phyloP scores from a whole-genome alignment of 2,113 vertebrate genomes.

The Tachysurus vachellii region DNA sequence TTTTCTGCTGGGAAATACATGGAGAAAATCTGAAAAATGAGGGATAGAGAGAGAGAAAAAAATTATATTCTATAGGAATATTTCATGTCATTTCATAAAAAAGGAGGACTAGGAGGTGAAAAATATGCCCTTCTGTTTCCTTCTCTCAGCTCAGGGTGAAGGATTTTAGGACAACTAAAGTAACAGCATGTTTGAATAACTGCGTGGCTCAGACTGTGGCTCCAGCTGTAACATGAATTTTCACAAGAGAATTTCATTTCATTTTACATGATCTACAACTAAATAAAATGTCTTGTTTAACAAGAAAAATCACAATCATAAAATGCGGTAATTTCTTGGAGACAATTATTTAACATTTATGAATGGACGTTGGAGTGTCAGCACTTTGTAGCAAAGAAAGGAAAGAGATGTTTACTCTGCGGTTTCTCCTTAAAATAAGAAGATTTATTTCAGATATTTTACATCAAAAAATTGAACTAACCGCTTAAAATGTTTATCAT shows the following conservation, averaged over 20 bases:
- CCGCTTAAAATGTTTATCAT: not conserved
- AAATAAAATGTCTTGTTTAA: not conserved
- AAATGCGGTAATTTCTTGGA: not conserved
- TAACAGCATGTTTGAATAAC: slow-evolving; percentile 32
- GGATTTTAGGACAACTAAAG: slow-evolving; percentile 65
- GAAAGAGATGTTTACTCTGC: not conserved
- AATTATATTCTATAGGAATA: slow-evolving; percentile 24
- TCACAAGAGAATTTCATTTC: not conserved
- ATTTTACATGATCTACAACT: not conserved
- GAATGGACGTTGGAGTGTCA: not conserved
- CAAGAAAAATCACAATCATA: not conserved
- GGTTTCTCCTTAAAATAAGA: not conserved
- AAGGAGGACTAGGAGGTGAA: slow-evolving; percentile 51
- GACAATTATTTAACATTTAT: not conserved
- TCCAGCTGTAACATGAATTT: not conserved
- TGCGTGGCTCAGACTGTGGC: not conserved
- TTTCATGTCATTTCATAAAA: slow-evolving; percentile 54
- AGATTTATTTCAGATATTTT: not conserved
- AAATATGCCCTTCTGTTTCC: slow-evolving; percentile 49
- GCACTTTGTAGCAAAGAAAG: not conserved
- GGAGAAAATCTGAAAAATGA: slow-evolving; percentile 22
- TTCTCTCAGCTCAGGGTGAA: slow-evolving; percentile 61
- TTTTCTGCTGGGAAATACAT: slow-evolving; percentile 30
- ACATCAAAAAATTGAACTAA: not conserved
- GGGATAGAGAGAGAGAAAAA: not conserved